A percentile compares a stretch with the other conserved stretches of the same genome.
Conservation (phyloP, 1,140 invertebrate genomes). For the Pygmarrhopalites habei region DNA sequence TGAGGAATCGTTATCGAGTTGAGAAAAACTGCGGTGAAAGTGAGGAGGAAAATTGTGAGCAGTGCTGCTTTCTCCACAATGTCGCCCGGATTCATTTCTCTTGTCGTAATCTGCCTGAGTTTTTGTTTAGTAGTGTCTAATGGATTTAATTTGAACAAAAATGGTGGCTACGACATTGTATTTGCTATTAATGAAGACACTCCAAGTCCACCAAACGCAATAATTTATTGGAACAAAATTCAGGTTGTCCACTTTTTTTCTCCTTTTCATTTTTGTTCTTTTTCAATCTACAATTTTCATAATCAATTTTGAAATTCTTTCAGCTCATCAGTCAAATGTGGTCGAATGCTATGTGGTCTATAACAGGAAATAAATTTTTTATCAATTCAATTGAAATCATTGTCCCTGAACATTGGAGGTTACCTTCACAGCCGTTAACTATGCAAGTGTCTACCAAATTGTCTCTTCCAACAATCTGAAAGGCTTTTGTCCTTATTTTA, state of each 20-base stretch:
- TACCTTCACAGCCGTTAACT: neutral
- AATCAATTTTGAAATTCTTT: no score
- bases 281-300: neutral
- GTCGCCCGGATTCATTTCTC: no score
- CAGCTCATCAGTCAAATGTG: conserved; percentile 6
- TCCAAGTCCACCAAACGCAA: neutral
- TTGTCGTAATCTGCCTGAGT: neutral
- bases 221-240: conserved; percentile 3
- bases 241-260: no score
- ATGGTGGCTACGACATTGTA: conserved; percentile 26
- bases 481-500: neutral
- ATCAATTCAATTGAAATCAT: conserved; percentile 23
- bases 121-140: neutral
- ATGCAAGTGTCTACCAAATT: conserved; percentile 2
- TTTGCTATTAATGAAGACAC: conserved; percentile 20
- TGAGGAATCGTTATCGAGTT: no score
- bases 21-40: no score
- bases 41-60: no score
- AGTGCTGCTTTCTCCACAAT: no score
- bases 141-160: neutral
- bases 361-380: conserved; percentile 17
- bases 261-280: no score
- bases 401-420: conserved; percentile 17
- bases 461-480: neutral
- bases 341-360: conserved; percentile 15